Conservation (phyloP, 2,113 vertebrate genomes). For the Dicerorhinus sumatrensis region DNA sequence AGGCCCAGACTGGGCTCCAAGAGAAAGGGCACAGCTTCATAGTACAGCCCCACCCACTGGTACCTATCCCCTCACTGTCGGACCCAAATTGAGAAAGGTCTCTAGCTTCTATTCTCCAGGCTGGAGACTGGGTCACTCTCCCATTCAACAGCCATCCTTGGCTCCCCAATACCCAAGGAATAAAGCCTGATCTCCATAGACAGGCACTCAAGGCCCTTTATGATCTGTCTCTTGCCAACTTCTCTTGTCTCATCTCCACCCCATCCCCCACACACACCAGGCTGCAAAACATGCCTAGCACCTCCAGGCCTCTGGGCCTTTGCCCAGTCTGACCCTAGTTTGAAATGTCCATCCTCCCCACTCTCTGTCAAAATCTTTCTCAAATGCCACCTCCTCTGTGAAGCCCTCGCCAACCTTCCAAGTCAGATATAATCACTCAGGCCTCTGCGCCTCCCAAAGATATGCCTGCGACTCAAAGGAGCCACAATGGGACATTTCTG, state of each 20-base stretch:
- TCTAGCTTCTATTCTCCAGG: not conserved
- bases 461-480: not conserved
- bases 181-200: not conserved
- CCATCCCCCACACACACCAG: not conserved
- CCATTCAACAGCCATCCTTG: not conserved
- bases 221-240: not conserved
- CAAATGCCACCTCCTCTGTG: slow-evolving; percentile 42
- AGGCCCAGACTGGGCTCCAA: not conserved
- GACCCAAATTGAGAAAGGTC: not conserved
- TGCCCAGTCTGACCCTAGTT: not conserved
- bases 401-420: not conserved
- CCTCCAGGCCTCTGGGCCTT: slow-evolving; percentile 48
- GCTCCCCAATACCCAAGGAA: not conserved
- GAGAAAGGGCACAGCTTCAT: not conserved
- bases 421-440: not conserved
- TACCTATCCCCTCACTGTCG: not conserved
- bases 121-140: not conserved
- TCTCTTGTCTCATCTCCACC: not conserved
- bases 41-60: not conserved
- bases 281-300: slow-evolving; percentile 19
- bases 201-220: not conserved
- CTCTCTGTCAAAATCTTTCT: slow-evolving; percentile 26
- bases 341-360: slow-evolving; percentile 11
- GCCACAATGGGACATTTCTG: not conserved
- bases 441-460: slow-evolving; percentile 1